These are phyloP conservation scores for Acrossocheilus wenchowensis DNA, from an alignment of 2,797 vertebrate species.

Conservation along the genomic window DNA sequence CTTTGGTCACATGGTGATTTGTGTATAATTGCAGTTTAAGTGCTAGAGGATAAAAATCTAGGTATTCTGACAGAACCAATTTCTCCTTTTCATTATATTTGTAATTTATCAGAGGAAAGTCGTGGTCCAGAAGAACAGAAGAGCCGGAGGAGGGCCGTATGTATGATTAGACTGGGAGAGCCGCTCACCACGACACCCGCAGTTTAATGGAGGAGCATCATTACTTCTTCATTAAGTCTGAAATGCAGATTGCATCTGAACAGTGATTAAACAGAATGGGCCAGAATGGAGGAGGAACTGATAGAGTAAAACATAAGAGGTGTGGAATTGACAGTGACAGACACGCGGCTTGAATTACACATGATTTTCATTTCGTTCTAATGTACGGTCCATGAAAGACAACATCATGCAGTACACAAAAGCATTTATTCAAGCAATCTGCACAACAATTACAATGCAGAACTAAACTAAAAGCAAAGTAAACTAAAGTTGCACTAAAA, in stretches of 20 bases:
- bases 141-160: neutral
- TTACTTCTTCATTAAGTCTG: slow-evolving; percentile 34
- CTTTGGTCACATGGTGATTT: neutral
- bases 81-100: slow-evolving; percentile 7
- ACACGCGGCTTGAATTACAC: neutral
- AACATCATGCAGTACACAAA: neutral
- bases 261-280: slow-evolving; percentile 31
- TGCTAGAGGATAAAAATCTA: neutral
- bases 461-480: too few species aligned
- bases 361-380: neutral
- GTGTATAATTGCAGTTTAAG: neutral
- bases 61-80: neutral
- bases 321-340: neutral
- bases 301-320: neutral
- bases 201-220: slow-evolving; percentile 9
- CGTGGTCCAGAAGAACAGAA: neutral
- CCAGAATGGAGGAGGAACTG: slow-evolving; percentile 16
- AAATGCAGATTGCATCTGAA: slow-evolving; percentile 37
- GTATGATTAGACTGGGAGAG: slow-evolving; percentile 1
- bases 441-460: neutral
- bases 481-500: too few species aligned
- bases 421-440: neutral
- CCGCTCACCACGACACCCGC: neutral
- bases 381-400: neutral
- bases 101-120: neutral